Percentiles rank a stretch among this genome's conserved stretches.
These are phyloP conservation scores for Triplophysa dalaica DNA, from an alignment of 2,113 vertebrate genomes.

Conservation along the genomic window DNA sequence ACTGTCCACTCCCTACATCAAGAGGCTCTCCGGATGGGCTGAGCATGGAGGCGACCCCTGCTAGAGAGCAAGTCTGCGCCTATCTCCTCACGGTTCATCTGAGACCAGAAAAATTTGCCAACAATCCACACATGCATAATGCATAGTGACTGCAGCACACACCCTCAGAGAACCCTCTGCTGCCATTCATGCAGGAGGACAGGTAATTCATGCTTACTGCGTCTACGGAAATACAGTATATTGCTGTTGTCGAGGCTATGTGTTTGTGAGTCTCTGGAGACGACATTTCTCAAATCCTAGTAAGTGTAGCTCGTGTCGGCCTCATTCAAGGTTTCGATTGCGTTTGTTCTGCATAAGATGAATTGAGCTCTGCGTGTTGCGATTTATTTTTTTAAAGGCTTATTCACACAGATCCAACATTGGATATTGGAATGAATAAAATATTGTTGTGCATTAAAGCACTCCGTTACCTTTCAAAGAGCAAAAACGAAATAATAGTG, in stretches of 20 bases:
- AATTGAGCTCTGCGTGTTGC: conserved; percentile 10
- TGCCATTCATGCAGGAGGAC: conserved; percentile 27
- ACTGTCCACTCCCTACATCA: background rate
- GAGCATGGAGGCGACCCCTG: background rate
- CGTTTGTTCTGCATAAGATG: conserved; percentile 27
- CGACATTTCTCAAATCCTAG: conserved; percentile 26
- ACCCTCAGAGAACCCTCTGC: conserved; percentile 30
- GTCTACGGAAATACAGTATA: background rate
- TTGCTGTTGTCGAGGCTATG: conserved; percentile 1
- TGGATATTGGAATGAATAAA: too few relatives aligned
- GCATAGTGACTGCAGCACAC: conserved; percentile 50
- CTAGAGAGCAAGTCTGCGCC: conserved; percentile 4
- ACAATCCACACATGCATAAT: conserved; percentile 46
- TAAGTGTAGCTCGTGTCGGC: conserved; percentile 7
- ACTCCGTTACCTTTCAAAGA: too few relatives aligned
- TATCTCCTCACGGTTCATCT: conserved; percentile 43
- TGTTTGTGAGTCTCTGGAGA: conserved; percentile 1
- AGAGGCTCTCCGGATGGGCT: background rate
- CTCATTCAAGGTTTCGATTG: background rate
- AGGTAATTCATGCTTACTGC: conserved; percentile 24
- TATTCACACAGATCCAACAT: too few relatives aligned
- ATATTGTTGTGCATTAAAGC: too few relatives aligned
- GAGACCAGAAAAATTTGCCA: conserved; percentile 37
- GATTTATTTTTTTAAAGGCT: background rate
- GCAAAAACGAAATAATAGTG: too few relatives aligned